A percentile compares a stretch with the other conserved stretches of the same genome.
These are phyloP conservation scores for Alosa sapidissima DNA, from an alignment of 2,797 vertebrate genomes.

Conservation along the genomic window DNA sequence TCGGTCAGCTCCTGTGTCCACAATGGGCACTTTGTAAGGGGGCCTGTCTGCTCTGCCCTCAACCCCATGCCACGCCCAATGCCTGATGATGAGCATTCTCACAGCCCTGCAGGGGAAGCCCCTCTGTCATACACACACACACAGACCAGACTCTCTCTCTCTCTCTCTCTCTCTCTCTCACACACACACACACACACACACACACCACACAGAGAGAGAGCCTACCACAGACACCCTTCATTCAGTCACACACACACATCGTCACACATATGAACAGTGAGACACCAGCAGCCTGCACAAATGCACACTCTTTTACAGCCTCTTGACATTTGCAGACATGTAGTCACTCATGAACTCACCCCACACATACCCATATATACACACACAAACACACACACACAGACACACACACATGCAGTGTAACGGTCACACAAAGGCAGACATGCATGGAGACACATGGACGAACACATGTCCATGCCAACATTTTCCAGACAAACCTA, in stretches of 20 bases:
- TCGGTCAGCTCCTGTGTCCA: slow-evolving; percentile 65
- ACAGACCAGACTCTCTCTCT: neutral
- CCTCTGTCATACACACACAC: neutral
- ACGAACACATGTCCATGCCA: neutral
- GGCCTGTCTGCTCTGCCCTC: slow-evolving; percentile 67
- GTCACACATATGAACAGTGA: neutral
- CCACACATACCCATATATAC: neutral
- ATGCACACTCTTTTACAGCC: neutral
- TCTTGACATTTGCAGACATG: slow-evolving; percentile 6
- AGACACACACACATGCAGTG: neutral
- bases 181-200: slow-evolving; percentile 31
- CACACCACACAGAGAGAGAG: neutral
- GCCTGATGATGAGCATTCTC: slow-evolving; percentile 22
- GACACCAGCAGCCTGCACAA: neutral
- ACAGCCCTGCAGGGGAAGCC: slow-evolving; percentile 14
- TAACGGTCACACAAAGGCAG: slow-evolving; percentile 14
- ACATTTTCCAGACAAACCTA: slow-evolving; percentile 3
- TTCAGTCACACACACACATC: neutral
- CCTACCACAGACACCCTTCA: neutral
- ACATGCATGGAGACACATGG: slow-evolving; percentile 15
- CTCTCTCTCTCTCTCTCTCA: neutral
- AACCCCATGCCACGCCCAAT: neutral
- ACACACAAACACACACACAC: neutral
- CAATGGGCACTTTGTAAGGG: slow-evolving; percentile 55
- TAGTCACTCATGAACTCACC: neutral